phyloP scores from a whole-genome alignment of 2,888 invertebrate genomes.

The Scrobipalpa atriplicella region DNA sequence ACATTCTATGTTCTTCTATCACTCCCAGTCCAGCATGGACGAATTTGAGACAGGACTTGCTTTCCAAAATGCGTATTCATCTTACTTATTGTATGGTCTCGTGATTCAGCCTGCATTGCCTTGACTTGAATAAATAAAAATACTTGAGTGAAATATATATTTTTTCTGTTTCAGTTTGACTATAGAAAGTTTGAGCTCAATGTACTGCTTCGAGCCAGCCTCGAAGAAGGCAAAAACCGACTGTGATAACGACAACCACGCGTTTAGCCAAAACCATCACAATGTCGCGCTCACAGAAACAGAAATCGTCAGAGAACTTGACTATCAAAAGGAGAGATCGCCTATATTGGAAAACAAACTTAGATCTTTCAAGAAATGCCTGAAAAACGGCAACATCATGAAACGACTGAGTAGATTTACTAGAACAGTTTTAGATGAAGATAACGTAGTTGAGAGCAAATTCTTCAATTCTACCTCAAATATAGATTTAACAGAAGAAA shows the following conservation, averaged over 20 bases:
- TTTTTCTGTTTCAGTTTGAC: conserved; percentile 68
- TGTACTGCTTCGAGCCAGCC: conserved; percentile 70
- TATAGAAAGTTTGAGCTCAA: conserved; percentile 69
- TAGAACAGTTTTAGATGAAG: conserved; percentile 63
- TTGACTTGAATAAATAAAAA: no score
- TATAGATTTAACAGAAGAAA: conserved; percentile 34
- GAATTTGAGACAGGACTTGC: no score
- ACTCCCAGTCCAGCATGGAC: no score
- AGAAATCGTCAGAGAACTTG: conserved; percentile 42
- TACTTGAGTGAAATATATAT: no score
- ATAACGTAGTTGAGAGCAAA: conserved; percentile 82
- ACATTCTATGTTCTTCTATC: no score
- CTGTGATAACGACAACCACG: conserved; percentile 38
- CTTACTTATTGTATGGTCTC: no score
- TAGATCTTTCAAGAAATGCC: conserved; percentile 62
- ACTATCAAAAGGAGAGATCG: conserved; percentile 55
- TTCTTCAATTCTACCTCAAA: conserved; percentile 71
- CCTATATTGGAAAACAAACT: conserved; percentile 74
- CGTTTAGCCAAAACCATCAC: conserved; percentile 44
- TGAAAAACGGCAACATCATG: conserved; percentile 57
- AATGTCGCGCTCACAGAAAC: conserved; percentile 47
- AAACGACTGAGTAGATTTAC: conserved; percentile 80
- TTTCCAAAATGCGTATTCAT: no score
- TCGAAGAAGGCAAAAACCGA: conserved; percentile 60
- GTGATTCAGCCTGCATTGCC: no score